These are phyloP conservation scores for Nysson spinosus DNA, from an alignment of 2,888 invertebrate genomes.

Conservation along the genomic window DNA sequence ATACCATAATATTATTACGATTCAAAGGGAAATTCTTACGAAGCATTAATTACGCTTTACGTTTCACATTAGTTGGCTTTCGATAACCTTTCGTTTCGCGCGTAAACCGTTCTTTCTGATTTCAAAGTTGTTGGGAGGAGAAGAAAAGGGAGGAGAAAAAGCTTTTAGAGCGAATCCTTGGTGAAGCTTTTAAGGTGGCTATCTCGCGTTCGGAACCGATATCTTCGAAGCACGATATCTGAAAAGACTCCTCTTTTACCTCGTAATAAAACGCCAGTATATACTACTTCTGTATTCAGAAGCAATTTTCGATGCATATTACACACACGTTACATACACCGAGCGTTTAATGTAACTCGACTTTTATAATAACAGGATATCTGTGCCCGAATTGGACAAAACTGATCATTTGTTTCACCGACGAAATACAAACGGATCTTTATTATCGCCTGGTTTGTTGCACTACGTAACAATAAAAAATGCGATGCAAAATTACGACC, in stretches of 20 bases:
- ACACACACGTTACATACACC: neutral
- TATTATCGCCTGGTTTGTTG: too few species aligned
- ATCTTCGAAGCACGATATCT: constrained; percentile 10
- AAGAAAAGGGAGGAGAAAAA: neutral
- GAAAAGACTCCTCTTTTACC: neutral
- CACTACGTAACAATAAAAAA: too few species aligned
- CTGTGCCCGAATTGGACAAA: too few species aligned
- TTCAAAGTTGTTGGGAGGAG: neutral
- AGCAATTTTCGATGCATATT: neutral
- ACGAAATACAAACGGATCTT: too few species aligned
- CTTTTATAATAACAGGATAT: neutral
- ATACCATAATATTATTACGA: constrained; percentile 21
- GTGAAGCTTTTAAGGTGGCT: constrained; percentile 36
- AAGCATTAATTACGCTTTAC: constrained; percentile 44
- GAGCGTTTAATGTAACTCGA: neutral
- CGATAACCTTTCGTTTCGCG: constrained; percentile 23
- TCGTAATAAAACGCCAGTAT: neutral
- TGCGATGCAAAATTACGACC: too few species aligned
- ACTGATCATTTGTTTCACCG: too few species aligned
- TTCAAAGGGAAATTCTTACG: constrained; percentile 6
- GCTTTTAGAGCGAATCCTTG: constrained; percentile 6
- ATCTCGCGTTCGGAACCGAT: constrained; percentile 13
- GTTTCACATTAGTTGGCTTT: constrained; percentile 35
- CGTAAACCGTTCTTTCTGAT: constrained; percentile 1
- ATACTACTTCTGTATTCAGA: neutral